Evolutionary conservation across 2,888 invertebrate species (phyloP).

Genomic region (Chaetoderma sp.): DNA sequence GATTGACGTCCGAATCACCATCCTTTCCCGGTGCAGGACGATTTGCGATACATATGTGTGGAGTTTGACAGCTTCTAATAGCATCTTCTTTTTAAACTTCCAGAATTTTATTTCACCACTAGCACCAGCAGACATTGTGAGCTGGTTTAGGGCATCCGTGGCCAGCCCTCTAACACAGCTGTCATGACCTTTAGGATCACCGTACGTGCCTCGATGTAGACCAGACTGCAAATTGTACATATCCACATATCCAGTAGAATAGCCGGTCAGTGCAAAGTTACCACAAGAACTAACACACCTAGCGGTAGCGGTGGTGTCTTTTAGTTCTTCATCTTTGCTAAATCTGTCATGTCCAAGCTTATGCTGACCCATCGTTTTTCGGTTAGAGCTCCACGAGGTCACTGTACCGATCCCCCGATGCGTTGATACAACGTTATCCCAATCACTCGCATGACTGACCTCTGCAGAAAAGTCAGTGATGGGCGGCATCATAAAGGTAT

Average conservation of each 20-base stretch:
- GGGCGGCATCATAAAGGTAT: constrained; percentile 81
- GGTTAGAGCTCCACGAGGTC: constrained; percentile 91
- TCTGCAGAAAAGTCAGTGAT: constrained; percentile 80
- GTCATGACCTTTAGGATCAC: constrained; percentile 59
- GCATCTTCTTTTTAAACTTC: constrained; percentile 79
- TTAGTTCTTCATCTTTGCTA: constrained; percentile 34
- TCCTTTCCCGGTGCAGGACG: constrained; percentile 70
- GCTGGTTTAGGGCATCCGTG: constrained; percentile 85
- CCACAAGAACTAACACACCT: constrained; percentile 86
- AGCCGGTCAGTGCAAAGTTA: constrained; percentile 93
- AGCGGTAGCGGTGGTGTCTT: constrained; percentile 51
- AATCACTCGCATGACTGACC: constrained; percentile 89
- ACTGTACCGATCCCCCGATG: constrained; percentile 81
- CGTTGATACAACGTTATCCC: constrained; percentile 90
- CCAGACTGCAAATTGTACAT: constrained; percentile 97
- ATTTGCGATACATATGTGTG: constrained; percentile 60
- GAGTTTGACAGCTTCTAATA: constrained; percentile 57
- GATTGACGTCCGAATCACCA: too few species aligned
- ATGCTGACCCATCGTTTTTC: constrained; percentile 86
- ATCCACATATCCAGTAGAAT: constrained; percentile 83
- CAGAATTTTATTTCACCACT: constrained; percentile 88
- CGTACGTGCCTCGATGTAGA: constrained; percentile 72
- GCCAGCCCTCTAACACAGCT: constrained; percentile 82
- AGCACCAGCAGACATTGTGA: constrained; percentile 79
- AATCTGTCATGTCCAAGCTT: constrained; percentile 72